Conservation (phyloP, 64 coral and sea anemone genomes). For the Catalaphyllia jardinei region DNA sequence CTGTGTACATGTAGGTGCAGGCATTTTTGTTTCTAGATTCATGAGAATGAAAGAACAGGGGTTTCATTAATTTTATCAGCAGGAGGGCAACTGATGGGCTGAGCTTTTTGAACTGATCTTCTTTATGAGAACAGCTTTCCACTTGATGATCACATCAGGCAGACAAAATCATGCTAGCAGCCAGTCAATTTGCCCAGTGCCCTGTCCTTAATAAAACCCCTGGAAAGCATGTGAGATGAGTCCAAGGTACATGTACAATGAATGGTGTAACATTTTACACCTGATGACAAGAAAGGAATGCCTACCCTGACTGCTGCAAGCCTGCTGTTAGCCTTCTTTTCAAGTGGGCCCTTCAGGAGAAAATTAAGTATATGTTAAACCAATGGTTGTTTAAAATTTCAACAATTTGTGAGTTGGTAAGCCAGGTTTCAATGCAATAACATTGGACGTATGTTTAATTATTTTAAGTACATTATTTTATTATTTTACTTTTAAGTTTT, state of each 20-base stretch:
- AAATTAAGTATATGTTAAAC: slow-evolving; percentile 40
- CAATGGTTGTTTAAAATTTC: not conserved
- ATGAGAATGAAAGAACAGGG: too few relatives aligned
- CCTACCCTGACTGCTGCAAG: slow-evolving; percentile 46
- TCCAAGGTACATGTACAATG: not conserved
- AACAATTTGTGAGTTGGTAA: not conserved
- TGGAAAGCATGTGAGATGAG: not conserved
- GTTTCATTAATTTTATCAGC: too few relatives aligned
- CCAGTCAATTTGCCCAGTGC: too few relatives aligned
- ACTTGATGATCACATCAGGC: too few relatives aligned
- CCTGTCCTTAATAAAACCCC: not conserved
- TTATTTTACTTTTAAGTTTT: not conserved
- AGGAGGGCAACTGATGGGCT: too few relatives aligned
- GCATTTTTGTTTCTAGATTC: too few relatives aligned
- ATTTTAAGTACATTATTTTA: not conserved
- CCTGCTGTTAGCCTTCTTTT: slow-evolving; percentile 52
- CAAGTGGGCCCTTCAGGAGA: slow-evolving; percentile 50
- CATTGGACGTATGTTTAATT: not conserved
- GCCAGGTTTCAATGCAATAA: not conserved
- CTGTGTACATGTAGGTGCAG: too few relatives aligned
- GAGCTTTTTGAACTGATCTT: too few relatives aligned
- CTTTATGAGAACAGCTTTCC: too few relatives aligned
- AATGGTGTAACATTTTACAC: not conserved
- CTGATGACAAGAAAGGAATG: slow-evolving; percentile 29
- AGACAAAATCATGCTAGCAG: too few relatives aligned